phyloP scores from a whole-genome alignment of 2,797 vertebrate species.

The Coccyzus lansbergi region DNA sequence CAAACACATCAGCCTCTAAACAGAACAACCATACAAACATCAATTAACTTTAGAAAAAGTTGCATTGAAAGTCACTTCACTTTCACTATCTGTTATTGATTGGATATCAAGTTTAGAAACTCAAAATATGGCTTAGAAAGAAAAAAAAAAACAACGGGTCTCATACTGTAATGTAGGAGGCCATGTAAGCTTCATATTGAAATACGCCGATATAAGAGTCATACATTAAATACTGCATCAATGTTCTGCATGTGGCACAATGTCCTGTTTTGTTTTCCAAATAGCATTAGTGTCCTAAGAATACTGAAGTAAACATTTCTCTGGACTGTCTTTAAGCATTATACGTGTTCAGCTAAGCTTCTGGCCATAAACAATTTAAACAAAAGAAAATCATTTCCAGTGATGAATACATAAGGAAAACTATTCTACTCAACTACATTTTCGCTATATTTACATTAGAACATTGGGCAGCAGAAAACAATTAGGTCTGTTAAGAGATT shows the following conservation, averaged over 20 bases:
- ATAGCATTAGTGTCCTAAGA: neutral
- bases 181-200: neutral
- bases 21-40: neutral
- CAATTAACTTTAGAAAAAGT: neutral
- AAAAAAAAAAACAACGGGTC: neutral
- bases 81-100: neutral
- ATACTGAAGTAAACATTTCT: neutral
- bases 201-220: neutral
- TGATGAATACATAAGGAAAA: neutral
- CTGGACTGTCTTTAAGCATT: neutral
- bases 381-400: neutral
- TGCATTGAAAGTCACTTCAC: neutral
- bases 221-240: neutral
- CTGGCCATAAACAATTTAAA: neutral
- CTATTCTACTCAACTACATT: neutral
- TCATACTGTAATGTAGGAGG: neutral
- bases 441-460: neutral
- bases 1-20: neutral
- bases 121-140: neutral
- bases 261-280: neutral
- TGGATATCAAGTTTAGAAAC: neutral
- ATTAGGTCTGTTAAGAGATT: neutral
- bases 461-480: neutral
- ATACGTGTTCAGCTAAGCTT: neutral
- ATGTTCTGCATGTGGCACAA: neutral